These are phyloP conservation scores for Dascillus cervinus DNA, from an alignment of 2,888 invertebrate genomes.

Conservation along the genomic window DNA sequence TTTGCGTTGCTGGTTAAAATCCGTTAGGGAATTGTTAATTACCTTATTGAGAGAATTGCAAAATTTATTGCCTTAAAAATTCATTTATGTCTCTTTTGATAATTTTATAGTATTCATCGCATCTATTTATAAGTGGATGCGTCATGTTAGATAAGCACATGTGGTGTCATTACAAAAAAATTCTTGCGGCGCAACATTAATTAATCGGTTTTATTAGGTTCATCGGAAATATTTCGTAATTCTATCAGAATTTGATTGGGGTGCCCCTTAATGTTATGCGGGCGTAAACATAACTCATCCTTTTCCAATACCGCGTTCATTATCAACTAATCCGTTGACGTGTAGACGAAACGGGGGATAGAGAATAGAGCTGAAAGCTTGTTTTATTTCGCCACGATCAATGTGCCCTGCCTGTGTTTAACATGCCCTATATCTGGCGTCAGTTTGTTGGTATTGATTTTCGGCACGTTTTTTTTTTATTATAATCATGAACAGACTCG, in stretches of 20 bases:
- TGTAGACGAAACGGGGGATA: conserved; percentile 16
- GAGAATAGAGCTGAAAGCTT: conserved; percentile 16
- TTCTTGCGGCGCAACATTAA: too few species aligned
- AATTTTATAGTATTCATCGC: too few species aligned
- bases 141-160: too few species aligned
- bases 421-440: conserved; percentile 21
- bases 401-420: conserved; percentile 19
- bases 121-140: too few species aligned
- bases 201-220: conserved; percentile 11
- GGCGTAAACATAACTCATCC: conserved; percentile 11
- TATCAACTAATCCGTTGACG: conserved; percentile 22
- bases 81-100: too few species aligned
- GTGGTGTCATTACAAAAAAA: too few species aligned
- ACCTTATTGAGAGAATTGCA: too few species aligned
- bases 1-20: too few species aligned
- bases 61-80: too few species aligned
- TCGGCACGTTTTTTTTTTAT: conserved; percentile 16
- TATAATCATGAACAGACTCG: too few species aligned
- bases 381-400: conserved; percentile 22
- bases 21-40: too few species aligned
- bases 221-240: conserved; percentile 18
- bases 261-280: conserved; percentile 12
- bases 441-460: conserved; percentile 22
- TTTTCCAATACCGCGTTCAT: conserved; percentile 19
- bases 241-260: conserved; percentile 16